Percentiles rank a stretch among this genome's conserved stretches.
phyloP scores from a whole-genome alignment of 2,113 vertebrate species.

The Gymnobelideus leadbeateri region DNA sequence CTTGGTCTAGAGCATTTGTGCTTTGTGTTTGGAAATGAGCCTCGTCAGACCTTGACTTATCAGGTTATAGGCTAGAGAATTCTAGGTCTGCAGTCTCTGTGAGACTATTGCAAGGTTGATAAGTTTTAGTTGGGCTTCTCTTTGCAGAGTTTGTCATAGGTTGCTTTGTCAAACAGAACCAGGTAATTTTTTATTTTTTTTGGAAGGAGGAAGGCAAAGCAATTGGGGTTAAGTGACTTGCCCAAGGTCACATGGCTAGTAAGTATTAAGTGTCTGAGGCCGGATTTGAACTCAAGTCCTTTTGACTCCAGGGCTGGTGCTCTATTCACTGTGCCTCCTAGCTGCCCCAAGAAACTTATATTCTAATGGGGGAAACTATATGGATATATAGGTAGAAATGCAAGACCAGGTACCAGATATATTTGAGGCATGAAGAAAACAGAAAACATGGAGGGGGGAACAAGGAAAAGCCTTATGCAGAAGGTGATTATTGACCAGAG shows the following conservation, averaged over 20 bases:
- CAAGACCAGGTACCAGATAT: background rate
- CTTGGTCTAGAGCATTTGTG: background rate
- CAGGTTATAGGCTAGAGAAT: background rate
- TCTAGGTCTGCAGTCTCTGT: background rate
- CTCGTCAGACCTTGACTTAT: background rate
- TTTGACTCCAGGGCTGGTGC: no score
- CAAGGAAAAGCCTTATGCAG: background rate
- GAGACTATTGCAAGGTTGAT: background rate
- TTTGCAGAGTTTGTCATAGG: background rate
- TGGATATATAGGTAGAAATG: background rate
- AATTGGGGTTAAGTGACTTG: no score
- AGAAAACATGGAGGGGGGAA: background rate
- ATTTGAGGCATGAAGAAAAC: background rate
- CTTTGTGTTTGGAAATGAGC: background rate
- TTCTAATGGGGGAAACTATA: background rate
- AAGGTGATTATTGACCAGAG: background rate
- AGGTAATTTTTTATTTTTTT: no score
- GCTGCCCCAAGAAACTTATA: background rate
- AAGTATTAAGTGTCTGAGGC: no score
- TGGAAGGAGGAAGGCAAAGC: no score
- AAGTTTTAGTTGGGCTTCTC: background rate
- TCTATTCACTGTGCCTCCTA: no score
- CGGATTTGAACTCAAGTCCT: no score
- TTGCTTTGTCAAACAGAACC: background rate
- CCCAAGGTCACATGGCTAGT: no score